These are phyloP conservation scores for Rhabdornis inornatus DNA, from an alignment of 2,113 vertebrate genomes.

Conservation along the genomic window DNA sequence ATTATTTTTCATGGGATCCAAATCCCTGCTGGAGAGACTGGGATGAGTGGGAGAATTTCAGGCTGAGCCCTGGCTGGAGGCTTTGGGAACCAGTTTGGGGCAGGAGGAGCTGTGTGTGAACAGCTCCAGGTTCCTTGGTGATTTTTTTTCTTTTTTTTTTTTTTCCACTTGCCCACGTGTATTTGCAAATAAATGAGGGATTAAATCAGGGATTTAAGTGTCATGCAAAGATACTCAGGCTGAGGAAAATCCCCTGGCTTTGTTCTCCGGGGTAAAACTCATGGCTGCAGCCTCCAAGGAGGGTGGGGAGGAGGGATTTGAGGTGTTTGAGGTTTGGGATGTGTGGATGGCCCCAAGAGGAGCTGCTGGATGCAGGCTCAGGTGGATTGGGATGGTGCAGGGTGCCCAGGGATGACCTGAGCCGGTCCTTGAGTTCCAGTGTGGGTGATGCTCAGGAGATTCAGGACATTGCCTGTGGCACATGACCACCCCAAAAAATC, in stretches of 20 bases:
- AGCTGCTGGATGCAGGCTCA: background rate
- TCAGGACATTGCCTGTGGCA: background rate
- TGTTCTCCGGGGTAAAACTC: background rate
- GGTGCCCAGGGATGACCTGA: background rate
- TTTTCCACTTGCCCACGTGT: background rate
- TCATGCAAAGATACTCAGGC: background rate
- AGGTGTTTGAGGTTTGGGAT: background rate
- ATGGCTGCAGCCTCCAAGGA: background rate
- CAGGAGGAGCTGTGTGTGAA: background rate
- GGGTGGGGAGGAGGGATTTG: rapidly evolving
- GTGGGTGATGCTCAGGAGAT: background rate
- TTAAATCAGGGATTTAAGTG: background rate
- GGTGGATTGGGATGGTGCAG: background rate
- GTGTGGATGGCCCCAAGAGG: background rate
- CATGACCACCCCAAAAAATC: background rate
- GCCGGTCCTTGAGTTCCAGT: background rate
- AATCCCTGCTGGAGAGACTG: background rate
- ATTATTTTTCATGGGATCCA: rapidly evolving
- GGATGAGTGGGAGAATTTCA: background rate
- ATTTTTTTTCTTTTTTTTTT: too few relatives aligned
- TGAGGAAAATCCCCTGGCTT: background rate
- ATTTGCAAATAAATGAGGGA: constrained; percentile 3
- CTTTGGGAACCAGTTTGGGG: constrained; percentile 8
- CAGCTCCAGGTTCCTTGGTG: background rate
- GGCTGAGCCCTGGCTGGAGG: background rate